Evolutionary conservation across 2,113 vertebrate genomes (phyloP), one percentile per base, ranked within the genome.

Genomic region (Solea solea): DNA sequence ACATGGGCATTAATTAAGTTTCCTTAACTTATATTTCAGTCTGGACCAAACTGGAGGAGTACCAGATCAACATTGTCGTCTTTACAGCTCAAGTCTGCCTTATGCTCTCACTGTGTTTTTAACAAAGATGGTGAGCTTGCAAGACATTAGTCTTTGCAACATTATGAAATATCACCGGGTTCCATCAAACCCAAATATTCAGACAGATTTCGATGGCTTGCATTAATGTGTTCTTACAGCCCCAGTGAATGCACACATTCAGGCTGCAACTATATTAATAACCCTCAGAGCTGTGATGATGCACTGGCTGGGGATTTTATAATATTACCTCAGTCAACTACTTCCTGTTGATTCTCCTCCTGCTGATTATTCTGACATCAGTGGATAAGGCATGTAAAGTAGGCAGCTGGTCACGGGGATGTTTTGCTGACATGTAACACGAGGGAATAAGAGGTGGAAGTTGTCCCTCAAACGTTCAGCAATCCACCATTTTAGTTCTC

Each of bases 351-450:
- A 78, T 71, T 44, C 39, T 60, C 13, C 53, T 51, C 16, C 51
- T 57, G 63, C 53, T 56, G 72, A 73, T 78, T 83, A 59, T 53
- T 80, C 64, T 66, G 64, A 83, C 62, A 76, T 67, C 65, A 62
- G 13, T 66, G 16, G 59, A 27, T 64, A 53, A 60, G 56, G 42
- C 42, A 46, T 56, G 39, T 69, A 11, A 72, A 80, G 70, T 34
- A 10, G 45, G 68, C 81, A 82, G 74, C 67, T 28, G 41, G 55
- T 69, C 55, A 59, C 54, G 11, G 65, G 61, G 55, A 66, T 42
- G 9, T 54, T 28, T 14, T 60, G 59, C 52, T 64, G 81, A 64
- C 49, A 42, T 50, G 41, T 42, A 34, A 34, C 54, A 44, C 48
- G 39, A 58, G 54, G n/a, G 44, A 60, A 75, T 57, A 39, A 21